Evolutionary conservation across 2,113 vertebrate species (phyloP).

Genomic region (Elanus axillaris): DNA sequence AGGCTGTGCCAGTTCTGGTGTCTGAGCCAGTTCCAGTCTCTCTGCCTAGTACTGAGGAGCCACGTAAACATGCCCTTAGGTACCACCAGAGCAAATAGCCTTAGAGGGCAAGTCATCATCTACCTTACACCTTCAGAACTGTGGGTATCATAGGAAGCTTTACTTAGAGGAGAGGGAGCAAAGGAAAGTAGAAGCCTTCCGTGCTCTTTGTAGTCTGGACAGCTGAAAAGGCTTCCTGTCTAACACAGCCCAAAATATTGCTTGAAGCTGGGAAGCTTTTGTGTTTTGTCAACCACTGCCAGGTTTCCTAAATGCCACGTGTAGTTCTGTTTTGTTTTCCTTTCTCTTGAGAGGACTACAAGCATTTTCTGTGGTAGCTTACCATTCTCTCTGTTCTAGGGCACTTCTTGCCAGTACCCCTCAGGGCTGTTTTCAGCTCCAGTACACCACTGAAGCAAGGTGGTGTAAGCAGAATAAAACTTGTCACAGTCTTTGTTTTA

Average conservation of each 20-base stretch:
- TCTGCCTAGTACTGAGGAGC: background rate
- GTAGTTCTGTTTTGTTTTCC: background rate
- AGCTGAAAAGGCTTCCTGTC: background rate
- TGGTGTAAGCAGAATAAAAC: background rate
- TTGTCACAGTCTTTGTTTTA: background rate
- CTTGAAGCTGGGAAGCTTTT: background rate
- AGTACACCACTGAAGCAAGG: background rate
- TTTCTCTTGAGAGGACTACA: background rate
- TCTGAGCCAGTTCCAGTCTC: background rate
- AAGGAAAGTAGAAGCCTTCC: background rate
- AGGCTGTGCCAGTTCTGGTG: background rate
- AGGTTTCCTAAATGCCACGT: background rate
- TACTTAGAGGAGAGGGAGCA: background rate
- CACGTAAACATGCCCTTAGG: background rate
- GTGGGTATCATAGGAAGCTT: background rate
- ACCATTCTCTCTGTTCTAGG: background rate
- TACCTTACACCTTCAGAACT: background rate
- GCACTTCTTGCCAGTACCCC: background rate
- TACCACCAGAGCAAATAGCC: background rate
- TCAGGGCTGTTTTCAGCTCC: background rate
- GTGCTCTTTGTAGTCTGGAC: background rate
- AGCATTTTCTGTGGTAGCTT: background rate
- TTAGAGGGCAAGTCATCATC: background rate
- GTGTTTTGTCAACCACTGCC: background rate
- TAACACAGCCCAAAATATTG: background rate